Evolutionary conservation across 2,113 vertebrate genomes (phyloP).

Genomic region (Trichomycterus rosablanca): DNA sequence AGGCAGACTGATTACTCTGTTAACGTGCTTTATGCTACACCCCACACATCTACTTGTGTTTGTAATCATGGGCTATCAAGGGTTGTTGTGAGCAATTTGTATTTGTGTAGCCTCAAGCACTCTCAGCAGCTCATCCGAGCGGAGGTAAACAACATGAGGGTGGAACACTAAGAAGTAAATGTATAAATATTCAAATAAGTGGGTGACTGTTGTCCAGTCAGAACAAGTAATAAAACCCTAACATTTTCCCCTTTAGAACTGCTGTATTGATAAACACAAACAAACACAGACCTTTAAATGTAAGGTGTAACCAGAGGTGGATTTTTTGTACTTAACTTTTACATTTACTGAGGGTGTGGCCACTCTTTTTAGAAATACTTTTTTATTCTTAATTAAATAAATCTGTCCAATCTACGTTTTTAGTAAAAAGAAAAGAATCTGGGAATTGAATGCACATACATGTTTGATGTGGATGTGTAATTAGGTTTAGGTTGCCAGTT

Average conservation of each 20-base stretch:
- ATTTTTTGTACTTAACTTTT: too few species aligned
- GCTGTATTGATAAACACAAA: constrained; percentile 25
- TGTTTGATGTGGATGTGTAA: too few species aligned
- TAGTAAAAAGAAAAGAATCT: too few species aligned
- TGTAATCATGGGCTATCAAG: constrained; percentile 41
- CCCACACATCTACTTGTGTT: constrained; percentile 17
- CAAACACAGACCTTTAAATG: neutral
- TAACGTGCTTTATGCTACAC: neutral
- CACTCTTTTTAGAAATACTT: too few species aligned
- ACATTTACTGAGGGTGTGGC: too few species aligned
- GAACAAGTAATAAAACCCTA: constrained; percentile 24
- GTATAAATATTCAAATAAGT: constrained; percentile 36
- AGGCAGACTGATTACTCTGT: neutral
- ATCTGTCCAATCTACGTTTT: too few species aligned
- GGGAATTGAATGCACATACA: too few species aligned
- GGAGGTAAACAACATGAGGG: constrained; percentile 35
- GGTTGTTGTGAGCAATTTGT: constrained; percentile 37
- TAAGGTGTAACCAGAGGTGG: too few species aligned
- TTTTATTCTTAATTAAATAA: too few species aligned
- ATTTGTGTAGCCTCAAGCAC: constrained; percentile 32
- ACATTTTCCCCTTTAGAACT: constrained; percentile 5
- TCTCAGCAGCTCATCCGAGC: constrained; percentile 32
- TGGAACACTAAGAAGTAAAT: constrained; percentile 31
- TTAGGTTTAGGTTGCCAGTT: too few species aligned
- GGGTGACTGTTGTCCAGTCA: constrained; percentile 26